A percentile compares a stretch with the other conserved stretches of the same genome.
Evolutionary conservation across 2,797 vertebrate genomes (phyloP).

Genomic region (Micromesistius poutassou): DNA sequence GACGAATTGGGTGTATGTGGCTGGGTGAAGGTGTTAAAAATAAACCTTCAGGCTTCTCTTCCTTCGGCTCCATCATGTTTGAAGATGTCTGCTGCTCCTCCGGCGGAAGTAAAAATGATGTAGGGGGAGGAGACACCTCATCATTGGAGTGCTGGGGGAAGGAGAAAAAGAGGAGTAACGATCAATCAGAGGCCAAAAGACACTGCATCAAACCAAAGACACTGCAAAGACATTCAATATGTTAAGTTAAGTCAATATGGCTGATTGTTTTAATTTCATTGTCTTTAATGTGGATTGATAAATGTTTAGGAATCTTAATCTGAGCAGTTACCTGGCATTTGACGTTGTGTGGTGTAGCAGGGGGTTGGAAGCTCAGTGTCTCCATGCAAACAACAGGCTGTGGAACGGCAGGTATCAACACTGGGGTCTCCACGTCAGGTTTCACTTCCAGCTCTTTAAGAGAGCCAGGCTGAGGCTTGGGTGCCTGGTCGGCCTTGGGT

Average conservation of each 20-base stretch:
- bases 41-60: slow-evolving; percentile 59
- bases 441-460: background rate
- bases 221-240: background rate
- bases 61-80: slow-evolving; percentile 28
- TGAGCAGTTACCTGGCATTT: slow-evolving; percentile 55
- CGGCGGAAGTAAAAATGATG: slow-evolving; percentile 37
- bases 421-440: slow-evolving; percentile 18
- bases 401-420: background rate
- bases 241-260: too few species aligned
- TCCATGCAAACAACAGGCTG: slow-evolving; percentile 26
- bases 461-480: background rate
- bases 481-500: background rate
- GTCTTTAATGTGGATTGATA: background rate
- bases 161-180: slow-evolving; percentile 3
- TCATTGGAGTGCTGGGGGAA: slow-evolving; percentile 36
- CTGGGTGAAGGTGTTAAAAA: background rate
- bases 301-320: background rate
- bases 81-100: slow-evolving; percentile 38
- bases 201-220: too few species aligned
- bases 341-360: slow-evolving; percentile 28
- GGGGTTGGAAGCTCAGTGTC: slow-evolving; percentile 26
- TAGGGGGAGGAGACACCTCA: slow-evolving; percentile 23
- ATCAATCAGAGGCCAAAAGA: too few species aligned
- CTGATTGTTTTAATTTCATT: too few species aligned
- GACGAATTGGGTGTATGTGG: background rate